These are phyloP conservation scores for Stercorarius parasiticus DNA, from an alignment of 2,113 vertebrate genomes.

Conservation along the genomic window DNA sequence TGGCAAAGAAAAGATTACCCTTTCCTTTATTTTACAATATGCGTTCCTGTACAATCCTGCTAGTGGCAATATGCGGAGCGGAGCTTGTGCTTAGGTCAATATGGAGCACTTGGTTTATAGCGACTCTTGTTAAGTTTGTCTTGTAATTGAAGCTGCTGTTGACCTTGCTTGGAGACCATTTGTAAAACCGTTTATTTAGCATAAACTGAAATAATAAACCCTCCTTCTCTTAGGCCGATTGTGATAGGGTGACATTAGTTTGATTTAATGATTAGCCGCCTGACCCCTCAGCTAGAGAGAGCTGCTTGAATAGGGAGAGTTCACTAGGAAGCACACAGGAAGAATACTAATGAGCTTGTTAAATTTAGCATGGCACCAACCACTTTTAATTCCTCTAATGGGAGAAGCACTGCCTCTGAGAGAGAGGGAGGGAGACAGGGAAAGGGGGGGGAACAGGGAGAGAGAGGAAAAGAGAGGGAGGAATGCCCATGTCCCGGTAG, in stretches of 20 bases:
- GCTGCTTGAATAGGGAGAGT: conserved; percentile 82
- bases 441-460: neutral
- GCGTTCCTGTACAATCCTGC: conserved; percentile 79
- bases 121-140: conserved; percentile 85
- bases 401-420: conserved; percentile 74
- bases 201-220: conserved; percentile 91
- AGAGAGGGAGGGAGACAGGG: conserved; percentile 42
- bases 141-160: conserved; percentile 87
- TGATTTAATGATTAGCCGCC: conserved; percentile 95
- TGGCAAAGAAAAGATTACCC: conserved; percentile 79
- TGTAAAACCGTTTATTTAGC: conserved; percentile 90
- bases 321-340: conserved; percentile 79
- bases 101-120: conserved; percentile 82
- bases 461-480: neutral
- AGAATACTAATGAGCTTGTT: conserved; percentile 89
- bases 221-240: conserved; percentile 80
- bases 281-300: conserved; percentile 87
- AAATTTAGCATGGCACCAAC: conserved; percentile 87
- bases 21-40: conserved; percentile 81
- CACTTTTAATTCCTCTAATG: conserved; percentile 84
- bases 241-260: conserved; percentile 88
- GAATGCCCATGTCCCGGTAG: conserved; percentile 42
- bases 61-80: conserved; percentile 71
- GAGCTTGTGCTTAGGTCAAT: conserved; percentile 79
- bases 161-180: conserved; percentile 87